Evolutionary conservation across 2,888 invertebrate species (phyloP).

Genomic region (Drosophila colorata): DNA sequence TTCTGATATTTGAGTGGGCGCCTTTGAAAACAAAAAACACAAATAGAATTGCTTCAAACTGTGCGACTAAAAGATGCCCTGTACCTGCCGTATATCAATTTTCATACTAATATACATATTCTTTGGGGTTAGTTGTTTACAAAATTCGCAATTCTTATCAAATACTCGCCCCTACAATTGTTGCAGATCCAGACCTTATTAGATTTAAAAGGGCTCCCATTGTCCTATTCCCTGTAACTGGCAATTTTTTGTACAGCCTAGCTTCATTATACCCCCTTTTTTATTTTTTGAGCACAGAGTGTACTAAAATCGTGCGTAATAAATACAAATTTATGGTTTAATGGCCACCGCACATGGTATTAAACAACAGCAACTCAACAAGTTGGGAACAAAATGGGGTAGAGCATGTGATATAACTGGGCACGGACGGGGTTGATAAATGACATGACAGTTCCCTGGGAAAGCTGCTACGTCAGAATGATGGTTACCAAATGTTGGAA

Average conservation of each 20-base stretch:
- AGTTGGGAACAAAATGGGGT: constrained; percentile 4
- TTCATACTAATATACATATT: background rate
- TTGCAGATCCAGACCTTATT: too few relatives aligned
- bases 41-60: background rate
- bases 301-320: constrained; percentile 26
- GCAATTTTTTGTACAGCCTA: background rate
- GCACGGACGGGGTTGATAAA: constrained; percentile 19
- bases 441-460: background rate
- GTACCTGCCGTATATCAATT: background rate
- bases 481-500: background rate
- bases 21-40: background rate
- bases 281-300: constrained; percentile 8
- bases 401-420: constrained; percentile 12
- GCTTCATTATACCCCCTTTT: background rate
- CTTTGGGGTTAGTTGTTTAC: background rate
- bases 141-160: background rate
- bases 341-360: constrained; percentile 44
- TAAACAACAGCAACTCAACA: constrained; percentile 29
- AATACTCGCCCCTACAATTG: too few relatives aligned
- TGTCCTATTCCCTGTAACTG: background rate
- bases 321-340: constrained; percentile 63
- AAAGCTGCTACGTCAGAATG: constrained; percentile 12
- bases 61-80: background rate
- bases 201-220: background rate
- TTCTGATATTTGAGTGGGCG: background rate